Evolutionary conservation across 1,140 invertebrate genomes (phyloP).

Genomic region (Ostrea edulis): DNA sequence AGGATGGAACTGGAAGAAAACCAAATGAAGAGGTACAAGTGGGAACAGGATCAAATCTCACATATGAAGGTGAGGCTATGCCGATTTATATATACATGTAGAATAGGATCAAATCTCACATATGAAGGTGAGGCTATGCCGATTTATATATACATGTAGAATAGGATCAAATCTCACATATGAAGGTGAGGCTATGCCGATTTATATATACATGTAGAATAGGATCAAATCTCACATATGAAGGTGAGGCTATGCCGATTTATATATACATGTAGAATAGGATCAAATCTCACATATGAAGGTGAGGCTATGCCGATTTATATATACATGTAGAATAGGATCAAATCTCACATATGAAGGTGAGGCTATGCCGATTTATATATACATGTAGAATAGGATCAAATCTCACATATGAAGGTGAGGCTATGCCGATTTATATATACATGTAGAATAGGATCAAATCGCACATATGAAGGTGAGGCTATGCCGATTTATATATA

Average conservation of each 20-base stretch:
- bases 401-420: slow-evolving; percentile 99
- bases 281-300: slow-evolving; percentile 99
- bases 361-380: slow-evolving; percentile 71
- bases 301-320: slow-evolving; percentile 79
- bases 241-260: slow-evolving; percentile 84
- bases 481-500: not conserved
- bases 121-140: slow-evolving; percentile 90
- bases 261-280: slow-evolving; percentile 87
- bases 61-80: slow-evolving; percentile 94
- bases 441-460: slow-evolving; percentile 97
- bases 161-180: slow-evolving; percentile 99
- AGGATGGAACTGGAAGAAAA: slow-evolving; percentile 97
- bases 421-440: not conserved
- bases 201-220: slow-evolving; percentile 84
- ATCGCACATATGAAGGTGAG: slow-evolving; percentile 98
- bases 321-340: slow-evolving; percentile 92
- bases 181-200: slow-evolving; percentile 88
- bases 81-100: not conserved
- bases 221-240: slow-evolving; percentile 99
- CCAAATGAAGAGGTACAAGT: slow-evolving; percentile 99
- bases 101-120: slow-evolving; percentile 99
- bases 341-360: slow-evolving; percentile 99
- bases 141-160: slow-evolving; percentile 82
- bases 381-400: slow-evolving; percentile 95
- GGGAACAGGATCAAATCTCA: slow-evolving; percentile 99